Base-by-base conservation (phyloP, 2,113 vertebrate genomes). In the Grammomys dolichurus region DNA sequence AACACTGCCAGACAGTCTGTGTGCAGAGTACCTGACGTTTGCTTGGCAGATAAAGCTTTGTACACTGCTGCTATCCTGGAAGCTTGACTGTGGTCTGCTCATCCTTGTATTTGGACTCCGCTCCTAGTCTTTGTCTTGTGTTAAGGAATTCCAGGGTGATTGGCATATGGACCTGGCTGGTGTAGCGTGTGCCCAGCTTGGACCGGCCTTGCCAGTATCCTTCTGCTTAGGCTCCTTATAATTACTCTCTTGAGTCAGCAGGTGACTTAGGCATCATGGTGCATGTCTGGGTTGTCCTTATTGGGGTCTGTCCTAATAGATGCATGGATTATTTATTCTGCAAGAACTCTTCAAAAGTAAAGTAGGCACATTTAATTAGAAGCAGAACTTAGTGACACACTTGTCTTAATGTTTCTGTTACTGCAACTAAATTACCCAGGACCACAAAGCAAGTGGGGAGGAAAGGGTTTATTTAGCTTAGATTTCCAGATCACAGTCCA, bases 281-380 rank as follows among this genome's bases (percentile, higher is more conserved):
- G 2, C 36, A 69, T 22, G 26, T 72, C 77, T 69, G 16, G 58
- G 31, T 70, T 86, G 87, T 89, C n/a, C 33, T 56, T 36, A 22
- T 65, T 20, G 10, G 69, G 33, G 24, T 60, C 4, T 22, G 75
- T 40, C 28, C 11, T 54, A 56, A 36, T 87, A n/a, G 85, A 24
- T 77, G 67, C 13, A 72, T 40, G 72, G 22, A 51, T 88, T 81
- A 75, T 92, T 92, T 81, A 75, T 92, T 92, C 89, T 86, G 51
- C 31, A 93, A 69, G 93, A 94, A 94, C 48, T 43, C 73, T 84
- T 96, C 22, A 87, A 54, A 87, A 90, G 82, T 89, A 72, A 82
- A 56, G 8, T 7, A 75, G 56, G 6, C 12, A 8, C 89, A n/a
- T 22, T 92, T 96, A 80, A 87, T 94, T 72, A 91, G 84, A 94